phyloP scores from a whole-genome alignment of 2,888 invertebrate species.

The Cantharis flavilabris region DNA sequence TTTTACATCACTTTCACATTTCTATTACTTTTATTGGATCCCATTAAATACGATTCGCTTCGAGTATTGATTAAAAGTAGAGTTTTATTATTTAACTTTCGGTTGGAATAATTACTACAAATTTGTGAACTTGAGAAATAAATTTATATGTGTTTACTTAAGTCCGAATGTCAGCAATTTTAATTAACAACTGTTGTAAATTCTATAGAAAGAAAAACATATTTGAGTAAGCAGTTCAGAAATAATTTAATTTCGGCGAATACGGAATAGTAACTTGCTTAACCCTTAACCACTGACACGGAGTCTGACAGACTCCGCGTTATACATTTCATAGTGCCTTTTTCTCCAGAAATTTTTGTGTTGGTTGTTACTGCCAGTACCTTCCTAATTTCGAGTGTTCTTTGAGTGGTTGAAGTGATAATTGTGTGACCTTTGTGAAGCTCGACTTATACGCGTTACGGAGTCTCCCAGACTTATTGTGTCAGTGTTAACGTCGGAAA shows the following conservation, averaged over 20 bases:
- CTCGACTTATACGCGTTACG: too few species aligned
- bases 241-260: not conserved
- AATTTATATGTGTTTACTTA: not conserved
- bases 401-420: too few species aligned
- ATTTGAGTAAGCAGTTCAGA: not conserved
- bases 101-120: not conserved
- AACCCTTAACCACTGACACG: too few species aligned
- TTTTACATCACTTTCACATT: not conserved
- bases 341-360: too few species aligned
- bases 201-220: not conserved
- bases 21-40: not conserved
- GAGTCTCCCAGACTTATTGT: too few species aligned
- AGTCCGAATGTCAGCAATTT: not conserved
- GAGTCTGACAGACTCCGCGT: too few species aligned
- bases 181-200: not conserved
- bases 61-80: not conserved
- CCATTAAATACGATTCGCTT: too few species aligned
- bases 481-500: too few species aligned
- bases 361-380: too few species aligned
- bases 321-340: too few species aligned
- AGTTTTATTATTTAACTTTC: not conserved
- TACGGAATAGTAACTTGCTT: not conserved
- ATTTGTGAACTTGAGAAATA: not conserved
- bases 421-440: too few species aligned
- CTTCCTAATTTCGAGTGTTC: too few species aligned